These are phyloP conservation scores for Brachypodius melanocephalos DNA, from an alignment of 2,113 vertebrate species.

Conservation along the genomic window DNA sequence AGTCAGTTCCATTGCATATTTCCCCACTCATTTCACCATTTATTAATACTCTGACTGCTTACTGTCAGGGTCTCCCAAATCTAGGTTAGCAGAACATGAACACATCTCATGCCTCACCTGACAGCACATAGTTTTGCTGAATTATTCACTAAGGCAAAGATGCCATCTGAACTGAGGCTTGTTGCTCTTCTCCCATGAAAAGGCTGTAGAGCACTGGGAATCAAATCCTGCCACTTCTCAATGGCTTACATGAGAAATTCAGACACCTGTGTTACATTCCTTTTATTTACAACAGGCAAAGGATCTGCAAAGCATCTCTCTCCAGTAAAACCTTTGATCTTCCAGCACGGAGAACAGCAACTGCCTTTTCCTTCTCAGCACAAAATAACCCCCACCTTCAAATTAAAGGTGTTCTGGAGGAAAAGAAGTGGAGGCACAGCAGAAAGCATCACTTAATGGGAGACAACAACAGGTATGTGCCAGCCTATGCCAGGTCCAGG, in stretches of 20 bases:
- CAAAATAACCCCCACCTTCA: neutral
- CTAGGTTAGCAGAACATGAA: neutral
- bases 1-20: neutral
- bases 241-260: neutral
- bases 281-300: neutral
- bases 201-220: neutral
- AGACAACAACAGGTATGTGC: neutral
- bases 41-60: neutral
- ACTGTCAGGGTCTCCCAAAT: neutral
- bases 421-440: neutral
- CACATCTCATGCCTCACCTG: neutral
- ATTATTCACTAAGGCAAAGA: neutral
- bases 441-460: neutral
- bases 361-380: neutral
- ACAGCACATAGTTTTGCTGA: neutral
- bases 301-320: neutral
- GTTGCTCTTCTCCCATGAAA: neutral
- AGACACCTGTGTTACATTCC: neutral
- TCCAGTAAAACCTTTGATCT: neutral
- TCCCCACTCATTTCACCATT: neutral
- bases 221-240: neutral
- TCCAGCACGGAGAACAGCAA: neutral
- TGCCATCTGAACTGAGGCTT: neutral
- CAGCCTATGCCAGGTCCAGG: neutral
- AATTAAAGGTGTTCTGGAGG: neutral